Base-by-base conservation (phyloP, 2,888 invertebrate species). In the Pilophorus perplexus region DNA sequence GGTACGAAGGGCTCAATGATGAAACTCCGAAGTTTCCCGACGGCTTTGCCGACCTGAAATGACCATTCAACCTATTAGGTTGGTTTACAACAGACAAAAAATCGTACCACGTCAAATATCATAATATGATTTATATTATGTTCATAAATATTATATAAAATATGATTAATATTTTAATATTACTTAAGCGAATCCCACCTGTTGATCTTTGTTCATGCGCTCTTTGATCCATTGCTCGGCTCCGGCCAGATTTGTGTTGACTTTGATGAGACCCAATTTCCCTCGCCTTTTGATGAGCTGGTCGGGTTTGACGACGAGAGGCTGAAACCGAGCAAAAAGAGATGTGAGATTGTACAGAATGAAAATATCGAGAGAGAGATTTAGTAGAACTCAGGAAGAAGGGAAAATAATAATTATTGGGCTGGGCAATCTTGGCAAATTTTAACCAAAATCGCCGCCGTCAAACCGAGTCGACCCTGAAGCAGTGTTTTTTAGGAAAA, bases 201-300 rank as follows among this genome's bases (percentile, higher is more conserved):
- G 83, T 76, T 93, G 90, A 70, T 93, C 89, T 78, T 89, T 89
- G 77, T 85, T 85, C 79, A 92, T 85, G 68, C 91, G 87, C 72
- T 91, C 90, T 25, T 79, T 78, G 60, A 99, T 84, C 97, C 98
- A 99, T 77, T 86, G 78, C 74, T 91, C 84, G 16, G 91, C 92
- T 22, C 86, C 85, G 0, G 83, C 81, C 4, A 90, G 83, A 69
- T 87, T 85, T 74, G 89, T 89, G 77, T 97, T 96, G 4, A 98
- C 95, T 72, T 95, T 93, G 72, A 99, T 96, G 59, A 99, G 81
- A 0, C 98, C 97, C 65, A 99, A 84, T 79, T 99, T 99, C 64
- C 99, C 99, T 66, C 99, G 86, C 25, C 99, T 83, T 78, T 99
- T 99, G 77, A 99, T 99, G 78, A 99, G 82, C 81, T 99, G 99